phyloP scores from a whole-genome alignment of 2,797 vertebrate species.

The Staurois parvus region DNA sequence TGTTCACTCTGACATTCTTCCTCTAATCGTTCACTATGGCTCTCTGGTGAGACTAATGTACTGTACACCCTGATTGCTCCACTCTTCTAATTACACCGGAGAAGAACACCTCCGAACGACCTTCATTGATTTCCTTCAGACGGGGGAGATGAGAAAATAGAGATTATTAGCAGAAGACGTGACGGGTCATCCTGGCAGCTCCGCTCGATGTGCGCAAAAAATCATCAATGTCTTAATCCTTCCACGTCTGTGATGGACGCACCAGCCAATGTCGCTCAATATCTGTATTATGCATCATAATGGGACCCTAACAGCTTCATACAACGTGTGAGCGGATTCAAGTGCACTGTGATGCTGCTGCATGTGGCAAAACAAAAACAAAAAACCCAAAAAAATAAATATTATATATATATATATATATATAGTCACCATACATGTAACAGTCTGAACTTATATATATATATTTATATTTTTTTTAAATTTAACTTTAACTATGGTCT shows the following conservation, averaged over 20 bases:
- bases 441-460: too few species aligned
- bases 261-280: neutral
- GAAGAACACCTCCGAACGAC: conserved; percentile 15
- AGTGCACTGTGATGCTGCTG: too few species aligned
- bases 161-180: neutral
- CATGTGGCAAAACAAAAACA: too few species aligned
- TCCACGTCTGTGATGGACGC: conserved; percentile 9
- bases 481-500: too few species aligned
- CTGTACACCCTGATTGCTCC: neutral
- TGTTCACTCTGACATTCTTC: too few species aligned
- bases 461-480: too few species aligned
- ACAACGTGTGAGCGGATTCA: too few species aligned
- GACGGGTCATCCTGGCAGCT: neutral
- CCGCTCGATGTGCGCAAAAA: neutral
- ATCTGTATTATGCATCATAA: neutral
- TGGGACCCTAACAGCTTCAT: neutral
- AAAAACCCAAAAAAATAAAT: too few species aligned
- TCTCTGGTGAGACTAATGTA: neutral
- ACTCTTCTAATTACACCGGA: neutral
- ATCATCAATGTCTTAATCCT: conserved; percentile 8
- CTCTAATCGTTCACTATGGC: too few species aligned
- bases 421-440: too few species aligned
- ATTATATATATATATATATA: too few species aligned
- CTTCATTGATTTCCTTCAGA: conserved; percentile 39
- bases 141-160: neutral